phyloP scores from a whole-genome alignment of 2,113 vertebrate genomes.

The Salvelinus fontinalis region DNA sequence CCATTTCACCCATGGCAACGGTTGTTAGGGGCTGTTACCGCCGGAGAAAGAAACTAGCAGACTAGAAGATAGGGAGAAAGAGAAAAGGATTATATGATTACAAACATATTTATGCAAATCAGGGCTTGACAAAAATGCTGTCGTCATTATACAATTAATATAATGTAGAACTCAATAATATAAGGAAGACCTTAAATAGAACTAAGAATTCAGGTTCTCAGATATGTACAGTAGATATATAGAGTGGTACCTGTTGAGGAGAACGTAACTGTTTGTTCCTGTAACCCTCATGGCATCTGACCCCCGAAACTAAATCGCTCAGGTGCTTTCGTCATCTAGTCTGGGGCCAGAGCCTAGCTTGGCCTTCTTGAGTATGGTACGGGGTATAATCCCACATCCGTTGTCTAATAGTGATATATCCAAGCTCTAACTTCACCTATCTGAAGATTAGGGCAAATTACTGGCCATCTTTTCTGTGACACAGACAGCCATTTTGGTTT shows the following conservation, averaged over 20 bases:
- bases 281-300: too few species aligned
- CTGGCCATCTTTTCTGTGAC: not conserved
- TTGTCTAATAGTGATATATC: too few species aligned
- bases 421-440: too few species aligned
- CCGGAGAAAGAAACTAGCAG: conserved; percentile 24
- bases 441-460: not conserved
- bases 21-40: conserved; percentile 43
- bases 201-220: not conserved
- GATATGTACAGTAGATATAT: not conserved
- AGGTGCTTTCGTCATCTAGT: too few species aligned
- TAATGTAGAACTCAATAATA: not conserved
- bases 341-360: too few species aligned
- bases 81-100: not conserved
- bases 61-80: conserved; percentile 2
- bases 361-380: too few species aligned
- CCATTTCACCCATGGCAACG: conserved; percentile 76
- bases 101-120: not conserved
- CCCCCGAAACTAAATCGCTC: too few species aligned
- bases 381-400: too few species aligned
- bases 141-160: not conserved
- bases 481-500: not conserved
- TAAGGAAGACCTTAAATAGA: too few species aligned
- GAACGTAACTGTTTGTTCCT: too few species aligned
- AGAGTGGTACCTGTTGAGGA: not conserved
- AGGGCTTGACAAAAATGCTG: not conserved